Evolutionary conservation across 2,888 invertebrate species (phyloP), one percentile per base, ranked within the genome.

Genomic region (Coleophora flavipennella): DNA sequence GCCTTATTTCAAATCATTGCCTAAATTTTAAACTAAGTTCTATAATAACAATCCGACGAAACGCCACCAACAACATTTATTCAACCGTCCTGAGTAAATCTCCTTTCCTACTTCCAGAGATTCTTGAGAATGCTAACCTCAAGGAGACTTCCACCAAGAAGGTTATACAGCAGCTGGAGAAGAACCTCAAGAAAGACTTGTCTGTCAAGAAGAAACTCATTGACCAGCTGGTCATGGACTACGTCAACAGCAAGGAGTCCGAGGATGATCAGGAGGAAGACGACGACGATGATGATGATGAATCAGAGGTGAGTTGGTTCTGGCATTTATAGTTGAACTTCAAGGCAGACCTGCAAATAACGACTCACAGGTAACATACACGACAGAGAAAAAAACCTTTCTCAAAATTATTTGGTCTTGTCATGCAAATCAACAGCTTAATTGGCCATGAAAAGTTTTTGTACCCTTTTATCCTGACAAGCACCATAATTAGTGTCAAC

Each of bases 151-250:
- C 97, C 3, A 92, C 95, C 7, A 97, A 96, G 67, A 94, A 94
- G 71, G 95, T 97, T 11, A 89, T 96, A 34, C 91, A 91, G 67
- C 91, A 93, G 61, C 80, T 97, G 49, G 95, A 97, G 70, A 90
- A 92, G 52, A 91, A 92, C 57, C 86, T 96, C 8, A 91, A 90
- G 29, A 85, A 89, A 36, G 93, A 95, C 55, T 84, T 97, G 34
- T 80, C 90, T 7, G 88, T 74, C 35, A 92, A 94, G 58, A 95
- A 93, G 75, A 91, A 93, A 65, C 90, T 94, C 69, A 93, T 97
- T n/a, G 95, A 96, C 66, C 88, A 91, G 52, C 80, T 96, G 45
- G 93, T 96, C 7, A 93, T 95, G 92, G 92, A 93, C 50, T 91
- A 90, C 55, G 87, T 88, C 9, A 73, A 79, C 50, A 64, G 53